These are phyloP conservation scores for Monochamus saltuarius DNA, from an alignment of 1,140 invertebrate genomes.

Conservation along the genomic window DNA sequence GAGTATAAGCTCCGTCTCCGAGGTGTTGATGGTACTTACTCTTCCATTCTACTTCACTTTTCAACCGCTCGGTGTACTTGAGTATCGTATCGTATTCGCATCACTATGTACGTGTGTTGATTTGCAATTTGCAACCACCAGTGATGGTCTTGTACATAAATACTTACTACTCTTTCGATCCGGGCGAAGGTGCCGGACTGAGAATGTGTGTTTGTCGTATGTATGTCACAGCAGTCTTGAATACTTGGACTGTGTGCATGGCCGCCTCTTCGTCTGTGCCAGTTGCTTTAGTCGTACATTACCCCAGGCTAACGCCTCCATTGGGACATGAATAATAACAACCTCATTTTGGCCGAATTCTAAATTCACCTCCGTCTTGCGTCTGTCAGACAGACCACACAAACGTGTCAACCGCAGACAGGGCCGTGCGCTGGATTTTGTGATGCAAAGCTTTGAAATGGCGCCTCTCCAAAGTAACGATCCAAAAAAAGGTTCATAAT, in stretches of 20 bases:
- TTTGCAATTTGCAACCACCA: constrained; percentile 25
- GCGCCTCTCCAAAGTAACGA: no score
- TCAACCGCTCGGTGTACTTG: constrained; percentile 2
- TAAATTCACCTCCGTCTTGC: no score
- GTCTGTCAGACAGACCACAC: no score
- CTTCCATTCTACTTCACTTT: constrained; percentile 13
- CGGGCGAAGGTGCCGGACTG: constrained; percentile 24
- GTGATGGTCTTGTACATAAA: constrained; percentile 26
- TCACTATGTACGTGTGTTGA: constrained; percentile 20
- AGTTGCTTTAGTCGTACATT: constrained; percentile 44
- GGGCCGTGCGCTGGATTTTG: no score
- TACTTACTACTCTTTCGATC: constrained; percentile 8
- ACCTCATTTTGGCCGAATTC: no score
- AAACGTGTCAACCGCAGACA: no score
- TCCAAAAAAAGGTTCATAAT: no score
- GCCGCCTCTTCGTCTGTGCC: constrained; percentile 44
- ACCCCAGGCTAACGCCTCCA: no score
- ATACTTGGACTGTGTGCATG: constrained; percentile 57
- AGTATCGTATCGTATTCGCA: constrained; percentile 14
- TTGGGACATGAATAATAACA: no score
- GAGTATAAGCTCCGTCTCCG: constrained; percentile 97
- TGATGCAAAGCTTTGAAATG: no score
- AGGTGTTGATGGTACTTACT: constrained; percentile 91
- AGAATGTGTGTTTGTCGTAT: constrained; percentile 49
- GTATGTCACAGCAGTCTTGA: constrained; percentile 55